Evolutionary conservation across 2,888 invertebrate genomes (phyloP), one percentile per base, ranked within the genome.

Genomic region (Leptarthrus brevirostris): DNA sequence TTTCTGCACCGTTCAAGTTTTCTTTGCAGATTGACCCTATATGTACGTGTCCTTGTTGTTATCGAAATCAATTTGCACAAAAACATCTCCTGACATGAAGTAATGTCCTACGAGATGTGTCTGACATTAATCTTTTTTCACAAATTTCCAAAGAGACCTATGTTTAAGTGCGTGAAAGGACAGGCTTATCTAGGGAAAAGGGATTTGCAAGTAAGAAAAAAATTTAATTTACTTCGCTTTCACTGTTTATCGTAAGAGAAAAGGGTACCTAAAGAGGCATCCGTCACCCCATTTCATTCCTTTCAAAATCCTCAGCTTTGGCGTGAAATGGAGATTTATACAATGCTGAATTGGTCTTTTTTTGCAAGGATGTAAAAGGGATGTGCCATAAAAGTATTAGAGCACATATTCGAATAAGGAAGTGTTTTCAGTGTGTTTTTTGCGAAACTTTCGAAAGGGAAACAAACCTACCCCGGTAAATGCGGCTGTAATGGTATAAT

Each of bases 271-370:
- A 75, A 75, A 75, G 72, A 69, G 75, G 58, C 72, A 75, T 75
- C 75, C 75, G 69, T 75, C 75, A 75, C 75, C 75, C 75, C 69
- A 73, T 73, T 73, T 66, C 66, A 18, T 58, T 47, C 26, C 72
- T 72, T 64, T 52, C 73, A 47, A 49, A 30, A 49, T 58, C 66
- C 34, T 73, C 69, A 44, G 72, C 72, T 64, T 34, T 58, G 56
- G 58, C 73, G 73, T 73, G 72, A 75, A 75, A 75, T 75, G 75
- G 75, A 75, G 75, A 75, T 75, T 75, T 75, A 75, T 75, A 73
- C 66, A 75, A 73, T 75, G 69, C 75, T 69, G 75, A 69, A 75
- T 75, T 75, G 75, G 47, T 72, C 58, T 72, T 69, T 56, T 73
- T 72, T 69, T 49, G 47, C 64, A 2, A 2, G 64, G 20, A 56